Percentiles rank a stretch among this genome's conserved stretches.
Evolutionary conservation across 2,888 invertebrate species (phyloP).

Genomic region (Charanyca ferruginea): DNA sequence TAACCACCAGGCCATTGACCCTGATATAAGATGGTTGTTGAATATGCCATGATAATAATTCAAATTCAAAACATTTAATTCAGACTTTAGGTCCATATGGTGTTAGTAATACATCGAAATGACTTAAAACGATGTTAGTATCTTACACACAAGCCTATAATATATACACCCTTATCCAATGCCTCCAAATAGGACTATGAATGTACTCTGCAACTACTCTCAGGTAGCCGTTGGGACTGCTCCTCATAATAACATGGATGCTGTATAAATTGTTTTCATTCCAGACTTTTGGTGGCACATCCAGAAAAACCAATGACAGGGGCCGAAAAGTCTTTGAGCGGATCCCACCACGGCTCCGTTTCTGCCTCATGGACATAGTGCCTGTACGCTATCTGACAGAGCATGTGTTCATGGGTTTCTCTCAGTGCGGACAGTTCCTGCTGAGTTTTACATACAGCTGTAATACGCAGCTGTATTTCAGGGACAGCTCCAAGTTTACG

Average conservation of each 20-base stretch:
- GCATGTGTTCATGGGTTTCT: slow-evolving; percentile 98
- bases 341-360: slow-evolving; percentile 91
- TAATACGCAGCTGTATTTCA: slow-evolving; percentile 89
- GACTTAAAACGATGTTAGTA: too few species aligned
- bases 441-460: slow-evolving; percentile 95
- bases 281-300: slow-evolving; percentile 89
- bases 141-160: too few species aligned
- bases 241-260: not conserved
- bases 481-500: slow-evolving; percentile 88
- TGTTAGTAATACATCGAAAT: too few species aligned
- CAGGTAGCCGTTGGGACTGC: too few species aligned
- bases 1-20: too few species aligned
- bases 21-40: too few species aligned
- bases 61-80: too few species aligned
- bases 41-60: too few species aligned
- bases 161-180: too few species aligned
- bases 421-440: slow-evolving; percentile 98
- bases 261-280: slow-evolving; percentile 45
- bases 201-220: too few species aligned
- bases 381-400: slow-evolving; percentile 92
- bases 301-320: slow-evolving; percentile 83
- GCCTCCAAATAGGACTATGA: too few species aligned
- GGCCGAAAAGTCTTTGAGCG: slow-evolving; percentile 88
- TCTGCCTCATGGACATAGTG: slow-evolving; percentile 92
- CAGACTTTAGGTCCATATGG: too few species aligned